Conservation (phyloP, 2,888 invertebrate species). For the Tenthredo distinguenda region DNA sequence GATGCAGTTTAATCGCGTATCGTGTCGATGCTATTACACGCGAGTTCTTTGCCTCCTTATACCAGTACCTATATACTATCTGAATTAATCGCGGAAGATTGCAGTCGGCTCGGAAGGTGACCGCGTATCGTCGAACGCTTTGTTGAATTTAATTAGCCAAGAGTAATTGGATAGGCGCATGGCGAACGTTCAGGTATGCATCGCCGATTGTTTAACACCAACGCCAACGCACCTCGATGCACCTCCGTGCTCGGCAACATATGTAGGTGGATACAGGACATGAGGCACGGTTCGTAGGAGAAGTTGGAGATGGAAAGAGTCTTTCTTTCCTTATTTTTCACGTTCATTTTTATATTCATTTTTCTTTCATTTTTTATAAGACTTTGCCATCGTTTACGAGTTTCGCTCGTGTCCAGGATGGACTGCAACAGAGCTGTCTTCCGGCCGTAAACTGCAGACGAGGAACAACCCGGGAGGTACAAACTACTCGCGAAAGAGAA, state of each 20-base stretch:
- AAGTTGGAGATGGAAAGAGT: not conserved
- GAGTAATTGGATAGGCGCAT: slow-evolving; percentile 49
- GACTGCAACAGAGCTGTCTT: slow-evolving; percentile 26
- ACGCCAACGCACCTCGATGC: slow-evolving; percentile 30
- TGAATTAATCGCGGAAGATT: slow-evolving; percentile 47
- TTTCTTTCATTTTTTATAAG: not conserved
- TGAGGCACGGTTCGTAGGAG: not conserved
- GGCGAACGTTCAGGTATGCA: slow-evolving; percentile 46
- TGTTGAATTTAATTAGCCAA: slow-evolving; percentile 51
- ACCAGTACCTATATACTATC: slow-evolving; percentile 25
- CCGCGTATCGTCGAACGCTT: slow-evolving; percentile 51
- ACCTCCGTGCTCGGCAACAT: slow-evolving; percentile 13
- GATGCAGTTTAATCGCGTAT: slow-evolving; percentile 74
- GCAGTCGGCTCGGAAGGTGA: slow-evolving; percentile 49
- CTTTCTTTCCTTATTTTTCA: not conserved
- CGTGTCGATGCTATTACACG: slow-evolving; percentile 67
- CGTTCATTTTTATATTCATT: not conserved
- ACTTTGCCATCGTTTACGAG: not conserved
- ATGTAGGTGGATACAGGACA: not conserved
- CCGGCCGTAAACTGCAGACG: slow-evolving; percentile 23
- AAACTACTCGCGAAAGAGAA: slow-evolving; percentile 6
- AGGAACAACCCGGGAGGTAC: not conserved
- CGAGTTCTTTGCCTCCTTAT: slow-evolving; percentile 30
- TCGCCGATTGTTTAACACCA: slow-evolving; percentile 46
- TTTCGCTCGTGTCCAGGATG: slow-evolving; percentile 8